Percentiles rank a stretch among this genome's conserved stretches.
These are phyloP conservation scores for Abramis brama DNA, from an alignment of 2,113 vertebrate species.

Conservation along the genomic window DNA sequence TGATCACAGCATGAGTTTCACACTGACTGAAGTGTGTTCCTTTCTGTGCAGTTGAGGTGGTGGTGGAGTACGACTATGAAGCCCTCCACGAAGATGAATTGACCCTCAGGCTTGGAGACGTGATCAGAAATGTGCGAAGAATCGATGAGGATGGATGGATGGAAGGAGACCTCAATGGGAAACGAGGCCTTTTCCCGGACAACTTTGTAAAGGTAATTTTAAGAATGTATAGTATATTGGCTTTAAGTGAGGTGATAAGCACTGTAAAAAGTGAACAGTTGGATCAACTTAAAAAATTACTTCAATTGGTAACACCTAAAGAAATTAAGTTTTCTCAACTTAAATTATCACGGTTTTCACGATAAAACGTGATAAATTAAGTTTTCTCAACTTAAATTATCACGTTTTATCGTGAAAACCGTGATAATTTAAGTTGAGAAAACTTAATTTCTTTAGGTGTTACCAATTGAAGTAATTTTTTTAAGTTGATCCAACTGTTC, in stretches of 20 bases:
- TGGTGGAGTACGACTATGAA: constrained; percentile 94
- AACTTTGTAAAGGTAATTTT: constrained; percentile 93
- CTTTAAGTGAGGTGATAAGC: neutral
- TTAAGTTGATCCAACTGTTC: too few species aligned
- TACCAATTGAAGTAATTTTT: too few species aligned
- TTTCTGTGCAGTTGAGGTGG: constrained; percentile 81
- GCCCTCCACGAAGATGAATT: constrained; percentile 93
- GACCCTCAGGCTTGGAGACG: constrained; percentile 86
- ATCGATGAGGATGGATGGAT: constrained; percentile 96
- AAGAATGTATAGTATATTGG: neutral
- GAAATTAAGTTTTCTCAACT: too few species aligned
- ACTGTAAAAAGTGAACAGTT: too few species aligned
- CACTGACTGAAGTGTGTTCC: neutral
- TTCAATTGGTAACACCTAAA: too few species aligned
- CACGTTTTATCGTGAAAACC: too few species aligned
- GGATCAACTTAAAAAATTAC: too few species aligned
- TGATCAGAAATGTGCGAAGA: constrained; percentile 90
- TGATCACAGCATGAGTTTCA: neutral
- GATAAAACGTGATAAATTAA: too few species aligned
- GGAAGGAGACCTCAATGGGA: constrained; percentile 92
- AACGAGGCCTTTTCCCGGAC: constrained; percentile 92
- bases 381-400: too few species aligned
- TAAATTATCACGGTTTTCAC: too few species aligned
- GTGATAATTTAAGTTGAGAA: too few species aligned
- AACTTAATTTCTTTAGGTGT: too few species aligned